Base-by-base conservation (phyloP, 2,888 invertebrate species). In the Pachydiplax longipennis region DNA sequence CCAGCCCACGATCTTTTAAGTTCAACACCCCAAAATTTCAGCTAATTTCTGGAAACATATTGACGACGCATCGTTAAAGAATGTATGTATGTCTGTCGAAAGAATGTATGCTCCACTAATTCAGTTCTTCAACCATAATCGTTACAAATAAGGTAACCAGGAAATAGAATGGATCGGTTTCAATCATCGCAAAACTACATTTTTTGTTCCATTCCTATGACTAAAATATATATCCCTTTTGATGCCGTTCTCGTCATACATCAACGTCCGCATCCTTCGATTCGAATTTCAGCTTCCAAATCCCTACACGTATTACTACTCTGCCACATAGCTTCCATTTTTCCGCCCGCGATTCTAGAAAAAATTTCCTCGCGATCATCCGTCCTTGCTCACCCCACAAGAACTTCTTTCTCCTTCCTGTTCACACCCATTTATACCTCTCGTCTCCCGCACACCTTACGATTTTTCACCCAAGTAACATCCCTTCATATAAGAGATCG, bases 401-500 rank as follows among this genome's bases (percentile, higher is more conserved):
- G 25, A 65, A 65, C 8, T 22, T 13, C 65, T n/a, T 18, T 18
- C 31, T 22, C 65, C 65, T n/a, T 18, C 73, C 31, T 31, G 3
- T 73, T 31, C 73, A 31, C 25, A 73, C 73, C 31, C 73, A 25
- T 25, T 31, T 73, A 31, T 61, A 87, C 58, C 61, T 61, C 87
- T 58, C 82, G 44, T n/a, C 82, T 83, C 87, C 87, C 22, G 35
- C 61, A 53, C 87, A 61, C 87, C 87, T 87, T 58, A 31, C 48
- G 83, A 83, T 83, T 83, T 83, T 58, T 83, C 83, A 83, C 35
- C 83, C 53, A 83, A 83, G 53, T 83, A 83, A 83, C 83, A 83
- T 61, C 83, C 83, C 53, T 83, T 58, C 83, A 53, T 44, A 83
- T 58, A 53, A 53, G 83, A 83, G 83, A 35, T 83, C 58, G 53